A percentile compares a stretch with the other conserved stretches of the same genome.
phyloP scores from a whole-genome alignment of 2,888 invertebrate species.

The Plebejus argus region DNA sequence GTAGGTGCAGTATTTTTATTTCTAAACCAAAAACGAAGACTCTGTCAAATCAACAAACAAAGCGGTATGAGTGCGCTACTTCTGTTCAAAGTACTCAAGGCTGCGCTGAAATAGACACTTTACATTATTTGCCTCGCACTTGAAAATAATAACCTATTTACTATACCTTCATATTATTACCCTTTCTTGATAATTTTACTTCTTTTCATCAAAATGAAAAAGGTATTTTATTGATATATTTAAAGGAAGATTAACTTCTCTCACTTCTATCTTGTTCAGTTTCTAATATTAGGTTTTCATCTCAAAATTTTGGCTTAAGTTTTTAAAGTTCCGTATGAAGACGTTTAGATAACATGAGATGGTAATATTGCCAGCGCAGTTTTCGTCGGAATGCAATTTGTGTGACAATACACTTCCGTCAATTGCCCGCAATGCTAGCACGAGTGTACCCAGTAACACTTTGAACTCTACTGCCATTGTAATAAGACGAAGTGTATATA shows the following conservation, averaged over 20 bases:
- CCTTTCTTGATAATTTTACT: no score
- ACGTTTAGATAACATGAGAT: not conserved
- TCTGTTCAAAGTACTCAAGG: not conserved
- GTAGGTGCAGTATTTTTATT: no score
- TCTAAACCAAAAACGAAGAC: no score
- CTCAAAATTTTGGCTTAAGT: not conserved
- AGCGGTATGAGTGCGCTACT: not conserved
- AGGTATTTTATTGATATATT: no score
- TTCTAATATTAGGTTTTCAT: no score
- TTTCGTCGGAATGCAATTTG: not conserved
- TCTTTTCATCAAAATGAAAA: no score
- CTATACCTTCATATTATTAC: not conserved
- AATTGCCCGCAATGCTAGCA: not conserved
- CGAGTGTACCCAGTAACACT: not conserved
- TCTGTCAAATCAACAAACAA: not conserved
- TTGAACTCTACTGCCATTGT: not conserved
- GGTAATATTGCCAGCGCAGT: not conserved
- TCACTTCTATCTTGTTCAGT: not conserved
- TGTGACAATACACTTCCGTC: slow-evolving; percentile 10
- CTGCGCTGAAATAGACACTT: not conserved
- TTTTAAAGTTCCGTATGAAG: not conserved
- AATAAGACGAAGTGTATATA: not conserved
- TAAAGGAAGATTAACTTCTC: no score
- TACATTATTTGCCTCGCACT: not conserved
- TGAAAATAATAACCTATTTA: not conserved